Evolutionary conservation across 2,888 invertebrate species (phyloP).

Genomic region (Drosophila borealis): DNA sequence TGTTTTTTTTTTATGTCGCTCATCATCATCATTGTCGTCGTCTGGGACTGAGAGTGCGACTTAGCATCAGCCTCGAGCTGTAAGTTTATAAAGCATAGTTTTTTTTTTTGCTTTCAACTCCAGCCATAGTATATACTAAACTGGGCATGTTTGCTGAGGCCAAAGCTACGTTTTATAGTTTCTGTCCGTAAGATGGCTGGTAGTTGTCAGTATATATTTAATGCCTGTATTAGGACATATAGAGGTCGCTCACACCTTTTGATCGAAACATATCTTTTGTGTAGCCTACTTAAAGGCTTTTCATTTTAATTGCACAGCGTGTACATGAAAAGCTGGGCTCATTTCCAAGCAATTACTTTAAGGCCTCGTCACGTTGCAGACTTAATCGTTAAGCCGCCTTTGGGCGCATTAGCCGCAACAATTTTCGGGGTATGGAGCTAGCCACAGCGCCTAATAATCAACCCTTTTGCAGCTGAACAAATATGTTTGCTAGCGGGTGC

Average conservation of each 20-base stretch:
- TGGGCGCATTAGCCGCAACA: slow-evolving; percentile 61
- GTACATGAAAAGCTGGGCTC: slow-evolving; percentile 58
- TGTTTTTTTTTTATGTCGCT: slow-evolving; percentile 25
- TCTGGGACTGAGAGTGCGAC: slow-evolving; percentile 18
- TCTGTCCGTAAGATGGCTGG: no score
- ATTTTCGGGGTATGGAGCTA: slow-evolving; percentile 25
- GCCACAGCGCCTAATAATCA: slow-evolving; percentile 52
- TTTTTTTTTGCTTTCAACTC: slow-evolving; percentile 27
- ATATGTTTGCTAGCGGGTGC: slow-evolving; percentile 44
- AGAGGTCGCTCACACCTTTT: slow-evolving; percentile 4
- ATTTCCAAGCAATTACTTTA: slow-evolving; percentile 65
- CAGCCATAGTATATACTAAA: not conserved
- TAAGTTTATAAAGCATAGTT: slow-evolving; percentile 33
- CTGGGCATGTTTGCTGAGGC: slow-evolving; percentile 3
- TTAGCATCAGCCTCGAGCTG: slow-evolving; percentile 34
- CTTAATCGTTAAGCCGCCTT: slow-evolving; percentile 65
- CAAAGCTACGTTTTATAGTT: not conserved
- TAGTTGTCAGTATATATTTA: not conserved
- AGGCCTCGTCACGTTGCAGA: slow-evolving; percentile 45
- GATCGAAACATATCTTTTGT: not conserved
- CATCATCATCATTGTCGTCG: slow-evolving; percentile 54
- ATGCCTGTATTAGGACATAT: not conserved
- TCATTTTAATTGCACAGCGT: slow-evolving; percentile 47
- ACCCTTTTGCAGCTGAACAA: slow-evolving; percentile 64
- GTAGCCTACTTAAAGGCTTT: slow-evolving; percentile 20